Evolutionary conservation across 2,113 vertebrate species (phyloP).

Genomic region (Chaenogobius annularis): DNA sequence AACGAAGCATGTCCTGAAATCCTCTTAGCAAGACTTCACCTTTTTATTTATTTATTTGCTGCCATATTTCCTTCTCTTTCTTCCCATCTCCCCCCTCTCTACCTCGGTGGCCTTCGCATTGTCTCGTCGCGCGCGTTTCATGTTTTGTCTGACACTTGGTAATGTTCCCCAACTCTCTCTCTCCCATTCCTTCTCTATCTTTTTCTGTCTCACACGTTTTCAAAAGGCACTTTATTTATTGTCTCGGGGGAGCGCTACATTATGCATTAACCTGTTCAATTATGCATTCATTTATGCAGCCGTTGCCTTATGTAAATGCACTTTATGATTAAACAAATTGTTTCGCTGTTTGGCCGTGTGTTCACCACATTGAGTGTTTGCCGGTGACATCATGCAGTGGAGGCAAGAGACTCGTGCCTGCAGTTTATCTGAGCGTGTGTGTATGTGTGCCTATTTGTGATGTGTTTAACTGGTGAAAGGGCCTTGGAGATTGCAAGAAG

Average conservation of each 20-base stretch:
- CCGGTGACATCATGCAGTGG: constrained; percentile 69
- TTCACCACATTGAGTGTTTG: constrained; percentile 70
- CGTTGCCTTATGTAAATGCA: constrained; percentile 78
- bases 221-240: constrained; percentile 76
- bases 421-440: constrained; percentile 20
- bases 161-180: constrained; percentile 39
- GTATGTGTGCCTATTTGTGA: constrained; percentile 48
- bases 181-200: constrained; percentile 38
- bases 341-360: constrained; percentile 71
- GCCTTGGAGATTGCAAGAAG: constrained; percentile 44
- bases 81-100: constrained; percentile 41
- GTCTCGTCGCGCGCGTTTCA: constrained; percentile 69
- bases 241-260: constrained; percentile 72
- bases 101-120: constrained; percentile 67
- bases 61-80: constrained; percentile 54
- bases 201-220: constrained; percentile 65
- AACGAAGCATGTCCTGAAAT: constrained; percentile 82
- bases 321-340: constrained; percentile 78
- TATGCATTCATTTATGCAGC: constrained; percentile 81
- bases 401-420: constrained; percentile 52
- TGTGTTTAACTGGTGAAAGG: constrained; percentile 43
- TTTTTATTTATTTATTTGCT: constrained; percentile 73
- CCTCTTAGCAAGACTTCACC: constrained; percentile 74
- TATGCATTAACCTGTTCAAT: constrained; percentile 80
- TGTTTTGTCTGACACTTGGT: constrained; percentile 67